Base-by-base conservation (phyloP, 2,888 invertebrate genomes). In the Eristalis pertinax region DNA sequence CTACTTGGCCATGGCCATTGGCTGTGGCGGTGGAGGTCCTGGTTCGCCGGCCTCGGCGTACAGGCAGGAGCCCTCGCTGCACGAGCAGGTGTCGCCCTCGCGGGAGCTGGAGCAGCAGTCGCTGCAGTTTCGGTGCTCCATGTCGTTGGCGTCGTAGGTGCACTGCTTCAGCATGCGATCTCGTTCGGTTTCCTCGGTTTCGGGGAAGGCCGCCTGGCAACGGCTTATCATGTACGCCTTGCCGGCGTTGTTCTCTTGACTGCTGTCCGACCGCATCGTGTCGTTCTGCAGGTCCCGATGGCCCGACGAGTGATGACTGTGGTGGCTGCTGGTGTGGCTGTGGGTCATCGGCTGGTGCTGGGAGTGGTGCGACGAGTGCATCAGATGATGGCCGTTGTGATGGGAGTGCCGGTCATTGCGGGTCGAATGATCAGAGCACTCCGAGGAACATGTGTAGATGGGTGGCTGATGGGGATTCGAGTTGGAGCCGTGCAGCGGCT, bases 1-100 rank as follows among this genome's bases (percentile, higher is more conserved):
- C 77, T 87, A 87, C 76, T 87, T 87, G 5, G 87, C 84, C 76
- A 87, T 84, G 4, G 84, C 79, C 19, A 84, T 67, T 24, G 69
- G 84, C 69, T 72, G 79, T 56, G 89, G 87, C 62, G 89, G 88
- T 67, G 88, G 87, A 74, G 88, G 89, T 79, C 90, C 90, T 13
- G 93, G 93, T 63, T 93, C 93, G 56, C 94, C 94, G 32, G 95
- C 94, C 91, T 95, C 95, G 1, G 95, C 95, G 90, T 95, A 95
- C 76, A 95, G 92, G 89, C 95, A 95, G 65, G 95, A 95, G 22
- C 95, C 95, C 90, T 95, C 95, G 90, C 95, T 95, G 91, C 95
- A 95, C 38, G 95, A 95, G 91, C 95, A 95, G 72, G 95, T 95
- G 89, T 95, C 95, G 63, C 94, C 94, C 69, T 93, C 94, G 91